Evolutionary conservation across 1,140 invertebrate species (phyloP), one percentile per base, ranked within the genome.

Genomic region (Leptestheria dahalacensis): DNA sequence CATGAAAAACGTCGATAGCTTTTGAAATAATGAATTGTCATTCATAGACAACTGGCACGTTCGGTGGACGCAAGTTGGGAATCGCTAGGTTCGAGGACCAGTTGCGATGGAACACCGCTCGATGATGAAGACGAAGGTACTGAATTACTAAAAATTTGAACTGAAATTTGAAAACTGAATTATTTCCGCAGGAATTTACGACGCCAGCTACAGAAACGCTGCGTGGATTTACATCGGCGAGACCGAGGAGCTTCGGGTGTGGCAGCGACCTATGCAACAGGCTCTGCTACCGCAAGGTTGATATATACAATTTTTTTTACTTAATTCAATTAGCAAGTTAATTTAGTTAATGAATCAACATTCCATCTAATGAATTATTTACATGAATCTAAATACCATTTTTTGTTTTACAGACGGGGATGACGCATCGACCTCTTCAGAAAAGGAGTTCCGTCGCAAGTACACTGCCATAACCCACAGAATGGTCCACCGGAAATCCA

Each of bases 401-500:
- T 41, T 9, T 41, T 6, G 33, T 41, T 41, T 53, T 52, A 12
- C 29, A 65, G 64, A 64, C 25, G 46, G 48, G n/a, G 59, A 62
- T 29, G 48, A 66, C n/a, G 57, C 59, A 10, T 29, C 65, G 11
- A 94, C 90, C 0, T 82, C 85, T 55, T 91, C 88, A 1, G 91
- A 95, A 69, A 82, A 82, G 62, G 85, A 85, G 63, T 94, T 94
- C 69, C 78, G 81, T 57, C 84, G 88, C 68, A 83, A 84, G 61
- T 93, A 91, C 68, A 85, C 90, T 64, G 83, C 85, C 9, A 80
- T 91, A 41, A 88, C 89, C 4, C 89, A 91, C 72, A 78, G 89
- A 49, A 84, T 94, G 74, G 86, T 94, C 0, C 90, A 94, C 72
- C 76, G 90, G 59, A 88, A 91, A 69, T 88, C 87, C n/a, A 90